Conservation (phyloP, 1,140 invertebrate genomes). For the Rhagoletis zephyria region DNA sequence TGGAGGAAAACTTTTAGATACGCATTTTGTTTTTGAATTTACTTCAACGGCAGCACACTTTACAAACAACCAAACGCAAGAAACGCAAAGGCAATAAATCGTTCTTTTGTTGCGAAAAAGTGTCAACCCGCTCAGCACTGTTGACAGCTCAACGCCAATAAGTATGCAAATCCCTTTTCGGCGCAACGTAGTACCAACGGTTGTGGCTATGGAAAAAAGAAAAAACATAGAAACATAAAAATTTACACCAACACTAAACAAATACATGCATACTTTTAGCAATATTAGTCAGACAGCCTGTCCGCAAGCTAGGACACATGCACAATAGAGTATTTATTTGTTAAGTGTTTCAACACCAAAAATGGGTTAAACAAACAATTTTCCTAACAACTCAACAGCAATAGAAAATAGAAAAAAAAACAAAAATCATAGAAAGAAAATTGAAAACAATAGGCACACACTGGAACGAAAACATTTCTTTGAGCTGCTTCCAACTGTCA, state of each 20-base stretch:
- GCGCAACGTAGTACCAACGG: background rate
- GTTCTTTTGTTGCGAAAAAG: constrained; percentile 45
- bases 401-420: background rate
- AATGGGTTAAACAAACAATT: constrained; percentile 49
- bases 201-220: too few species aligned
- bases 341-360: constrained; percentile 37
- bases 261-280: background rate
- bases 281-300: background rate
- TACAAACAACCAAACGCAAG: background rate
- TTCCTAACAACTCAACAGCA: background rate
- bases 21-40: background rate
- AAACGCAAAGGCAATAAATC: constrained; percentile 51
- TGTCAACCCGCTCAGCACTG: constrained; percentile 35
- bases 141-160: constrained; percentile 44
- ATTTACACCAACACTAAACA: background rate
- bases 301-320: background rate
- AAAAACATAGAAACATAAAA: background rate
- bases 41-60: background rate
- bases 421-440: background rate
- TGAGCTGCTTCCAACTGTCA: background rate
- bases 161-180: constrained; percentile 50
- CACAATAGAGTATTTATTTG: background rate
- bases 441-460: background rate
- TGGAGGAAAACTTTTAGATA: background rate
- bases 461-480: background rate